These are phyloP conservation scores for Rhinopithecus roxellana DNA, from an alignment of 2,113 vertebrate genomes.

Conservation along the genomic window DNA sequence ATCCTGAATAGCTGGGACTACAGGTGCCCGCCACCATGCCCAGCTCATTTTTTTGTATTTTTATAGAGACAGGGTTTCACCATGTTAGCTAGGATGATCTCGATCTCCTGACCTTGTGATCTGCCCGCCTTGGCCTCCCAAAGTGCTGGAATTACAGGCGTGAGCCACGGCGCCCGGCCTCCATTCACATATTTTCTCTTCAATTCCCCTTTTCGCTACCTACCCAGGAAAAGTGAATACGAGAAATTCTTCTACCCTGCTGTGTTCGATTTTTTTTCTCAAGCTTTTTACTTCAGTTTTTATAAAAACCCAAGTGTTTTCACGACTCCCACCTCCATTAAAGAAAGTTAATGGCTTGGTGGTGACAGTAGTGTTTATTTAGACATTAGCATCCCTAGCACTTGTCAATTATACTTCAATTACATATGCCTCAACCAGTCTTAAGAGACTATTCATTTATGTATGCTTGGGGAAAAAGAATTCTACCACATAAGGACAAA, in stretches of 20 bases:
- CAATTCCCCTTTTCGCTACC: neutral
- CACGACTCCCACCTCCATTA: neutral
- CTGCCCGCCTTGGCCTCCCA: too few species aligned
- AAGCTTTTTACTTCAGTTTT: conserved; percentile 1
- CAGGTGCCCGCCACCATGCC: too few species aligned
- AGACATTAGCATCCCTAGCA: neutral
- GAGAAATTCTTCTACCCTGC: conserved; percentile 5
- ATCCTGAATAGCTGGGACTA: too few species aligned
- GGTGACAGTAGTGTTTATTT: neutral
- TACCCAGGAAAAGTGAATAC: neutral
- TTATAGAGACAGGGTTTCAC: too few species aligned
- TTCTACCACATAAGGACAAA: neutral
- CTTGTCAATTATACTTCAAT: neutral
- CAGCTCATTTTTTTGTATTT: too few species aligned
- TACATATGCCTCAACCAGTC: neutral
- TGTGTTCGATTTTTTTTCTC: neutral
- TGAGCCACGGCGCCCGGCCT: too few species aligned
- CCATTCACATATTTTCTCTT: neutral
- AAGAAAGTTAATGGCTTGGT: neutral
- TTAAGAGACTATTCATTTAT: neutral
- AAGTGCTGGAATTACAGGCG: too few species aligned
- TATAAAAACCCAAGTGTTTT: conserved; percentile 2
- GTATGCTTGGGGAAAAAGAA: neutral
- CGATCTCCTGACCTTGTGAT: too few species aligned
- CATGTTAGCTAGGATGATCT: too few species aligned